Evolutionary conservation across 1,140 invertebrate species (phyloP).

Genomic region (Drosophila nebulosa): DNA sequence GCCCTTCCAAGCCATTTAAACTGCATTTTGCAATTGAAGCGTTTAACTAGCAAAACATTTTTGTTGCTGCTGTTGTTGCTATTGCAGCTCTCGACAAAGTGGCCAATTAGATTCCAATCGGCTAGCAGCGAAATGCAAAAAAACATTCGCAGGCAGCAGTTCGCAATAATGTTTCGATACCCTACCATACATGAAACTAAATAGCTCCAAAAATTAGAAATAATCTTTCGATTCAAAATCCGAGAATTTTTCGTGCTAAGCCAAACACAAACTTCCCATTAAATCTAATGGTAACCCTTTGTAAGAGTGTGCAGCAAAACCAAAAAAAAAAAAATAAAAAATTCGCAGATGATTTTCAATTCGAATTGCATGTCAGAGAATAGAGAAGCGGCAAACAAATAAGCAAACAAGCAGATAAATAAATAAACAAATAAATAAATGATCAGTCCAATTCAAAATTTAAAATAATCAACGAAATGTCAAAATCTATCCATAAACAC

Average conservation of each 20-base stretch:
- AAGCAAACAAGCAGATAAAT: slow-evolving; percentile 7
- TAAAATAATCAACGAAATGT: slow-evolving; percentile 38
- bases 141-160: neutral
- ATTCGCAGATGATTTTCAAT: slow-evolving; percentile 39
- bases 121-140: neutral
- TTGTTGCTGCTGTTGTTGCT: neutral
- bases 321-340: neutral
- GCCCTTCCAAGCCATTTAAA: neutral
- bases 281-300: too few relatives aligned
- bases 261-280: too few relatives aligned
- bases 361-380: slow-evolving; percentile 41
- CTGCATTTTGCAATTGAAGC: neutral
- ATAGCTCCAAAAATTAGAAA: too few relatives aligned
- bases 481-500: slow-evolving; percentile 2
- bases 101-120: neutral
- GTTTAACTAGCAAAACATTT: neutral
- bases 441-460: slow-evolving; percentile 38
- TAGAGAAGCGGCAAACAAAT: too few relatives aligned
- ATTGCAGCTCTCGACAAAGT: neutral
- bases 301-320: neutral
- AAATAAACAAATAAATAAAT: slow-evolving; percentile 34
- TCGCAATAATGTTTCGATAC: neutral
- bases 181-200: too few relatives aligned
- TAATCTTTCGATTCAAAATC: too few relatives aligned
- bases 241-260: too few relatives aligned